A percentile compares a stretch with the other conserved stretches of the same genome.
Conservation (phyloP, 2,113 vertebrate species). For the Caloenas nicobarica region DNA sequence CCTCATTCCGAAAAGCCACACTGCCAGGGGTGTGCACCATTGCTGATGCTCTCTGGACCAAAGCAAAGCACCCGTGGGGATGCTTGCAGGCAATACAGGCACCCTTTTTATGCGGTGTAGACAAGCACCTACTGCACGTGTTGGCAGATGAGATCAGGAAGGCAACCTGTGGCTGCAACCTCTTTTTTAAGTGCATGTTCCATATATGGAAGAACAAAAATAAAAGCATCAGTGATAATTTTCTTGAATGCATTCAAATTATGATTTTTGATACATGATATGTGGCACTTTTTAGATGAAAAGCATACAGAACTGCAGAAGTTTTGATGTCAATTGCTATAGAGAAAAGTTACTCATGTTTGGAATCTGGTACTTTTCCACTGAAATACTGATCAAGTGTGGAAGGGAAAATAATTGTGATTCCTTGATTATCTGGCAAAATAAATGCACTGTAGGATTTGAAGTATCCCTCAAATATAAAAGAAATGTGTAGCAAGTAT, state of each 20-base stretch:
- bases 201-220: not conserved
- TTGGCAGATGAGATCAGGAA: not conserved
- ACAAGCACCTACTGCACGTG: fast-evolving
- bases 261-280: not conserved
- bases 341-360: not conserved
- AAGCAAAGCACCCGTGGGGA: not conserved
- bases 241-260: not conserved
- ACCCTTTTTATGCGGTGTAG: fast-evolving
- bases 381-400: not conserved
- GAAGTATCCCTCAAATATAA: not conserved
- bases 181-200: not conserved
- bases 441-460: not conserved
- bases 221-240: not conserved
- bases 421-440: not conserved
- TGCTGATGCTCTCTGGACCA: not conserved
- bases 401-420: not conserved
- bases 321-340: not conserved
- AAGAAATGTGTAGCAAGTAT: not conserved
- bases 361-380: not conserved
- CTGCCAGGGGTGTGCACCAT: not conserved
- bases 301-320: not conserved
- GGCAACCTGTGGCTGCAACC: not conserved
- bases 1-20: fast-evolving
- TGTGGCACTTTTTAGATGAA: not conserved
- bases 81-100: not conserved